phyloP scores from a whole-genome alignment of 2,113 vertebrate genomes.

The Rostratula benghalensis region DNA sequence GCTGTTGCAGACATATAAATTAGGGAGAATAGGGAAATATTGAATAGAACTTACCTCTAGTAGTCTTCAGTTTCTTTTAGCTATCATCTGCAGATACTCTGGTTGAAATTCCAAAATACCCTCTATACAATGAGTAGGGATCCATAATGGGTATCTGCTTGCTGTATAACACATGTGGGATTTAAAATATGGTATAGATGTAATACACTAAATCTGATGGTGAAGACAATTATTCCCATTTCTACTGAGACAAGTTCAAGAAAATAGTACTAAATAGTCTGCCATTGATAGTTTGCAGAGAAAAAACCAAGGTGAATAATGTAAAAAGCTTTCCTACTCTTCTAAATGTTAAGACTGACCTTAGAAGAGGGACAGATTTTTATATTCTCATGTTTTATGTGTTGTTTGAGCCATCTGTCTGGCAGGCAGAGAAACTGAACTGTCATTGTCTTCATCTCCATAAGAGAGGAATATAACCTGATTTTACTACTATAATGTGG shows the following conservation, averaged over 20 bases:
- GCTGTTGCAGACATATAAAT: background rate
- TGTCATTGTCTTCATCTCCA: background rate
- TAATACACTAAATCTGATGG: background rate
- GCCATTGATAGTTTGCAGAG: background rate
- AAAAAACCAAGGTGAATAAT: background rate
- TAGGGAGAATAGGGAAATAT: background rate
- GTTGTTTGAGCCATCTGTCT: background rate
- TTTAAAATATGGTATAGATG: background rate
- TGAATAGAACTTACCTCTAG: background rate
- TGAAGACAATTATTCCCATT: background rate
- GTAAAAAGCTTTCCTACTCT: background rate
- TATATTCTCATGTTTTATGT: background rate
- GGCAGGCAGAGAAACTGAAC: background rate
- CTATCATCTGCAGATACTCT: background rate
- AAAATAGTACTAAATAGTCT: background rate
- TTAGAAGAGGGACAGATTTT: background rate
- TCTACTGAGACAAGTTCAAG: background rate
- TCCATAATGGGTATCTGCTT: background rate
- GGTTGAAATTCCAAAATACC: background rate
- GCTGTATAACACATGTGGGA: accelerated
- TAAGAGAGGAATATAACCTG: background rate
- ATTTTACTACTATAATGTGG: background rate
- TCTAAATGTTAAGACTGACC: background rate
- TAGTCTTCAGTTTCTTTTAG: background rate
- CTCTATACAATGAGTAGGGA: background rate